Conservation (phyloP, 2,797 vertebrate species). For the Aphelocoma californica region DNA sequence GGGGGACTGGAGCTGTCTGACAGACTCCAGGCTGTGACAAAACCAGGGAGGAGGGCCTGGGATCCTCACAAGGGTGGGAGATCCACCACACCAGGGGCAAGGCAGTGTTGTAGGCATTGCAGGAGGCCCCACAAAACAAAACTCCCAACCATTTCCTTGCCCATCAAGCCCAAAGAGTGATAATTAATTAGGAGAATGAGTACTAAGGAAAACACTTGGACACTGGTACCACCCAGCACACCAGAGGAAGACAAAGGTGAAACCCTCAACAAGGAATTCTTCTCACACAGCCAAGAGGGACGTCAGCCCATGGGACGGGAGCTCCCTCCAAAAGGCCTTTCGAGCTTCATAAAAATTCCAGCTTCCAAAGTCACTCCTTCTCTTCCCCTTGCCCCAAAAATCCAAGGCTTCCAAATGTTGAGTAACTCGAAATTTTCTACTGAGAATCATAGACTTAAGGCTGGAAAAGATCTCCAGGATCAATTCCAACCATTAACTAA, state of each 20-base stretch:
- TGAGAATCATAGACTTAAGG: not conserved
- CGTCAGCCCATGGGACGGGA: not conserved
- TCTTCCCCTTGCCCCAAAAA: not conserved
- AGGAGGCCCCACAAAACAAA: not conserved
- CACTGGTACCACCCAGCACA: not conserved
- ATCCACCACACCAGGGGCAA: rapidly evolving
- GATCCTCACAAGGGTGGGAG: not conserved
- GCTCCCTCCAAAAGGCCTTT: not conserved
- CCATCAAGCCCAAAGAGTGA: not conserved
- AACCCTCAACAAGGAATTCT: not conserved
- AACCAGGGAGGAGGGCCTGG: rapidly evolving
- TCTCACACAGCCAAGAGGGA: rapidly evolving
- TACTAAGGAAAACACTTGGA: not conserved
- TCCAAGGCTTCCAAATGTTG: not conserved
- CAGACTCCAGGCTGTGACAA: rapidly evolving
- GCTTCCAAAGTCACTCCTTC: not conserved
- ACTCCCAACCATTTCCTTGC: not conserved
- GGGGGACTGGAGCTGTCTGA: not conserved
- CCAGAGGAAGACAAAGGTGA: not conserved
- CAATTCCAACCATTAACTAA: not conserved
- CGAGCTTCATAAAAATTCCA: not conserved
- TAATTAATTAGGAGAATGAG: not conserved
- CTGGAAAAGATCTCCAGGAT: not conserved
- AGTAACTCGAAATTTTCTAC: not conserved
- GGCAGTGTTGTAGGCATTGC: rapidly evolving